Evolutionary conservation across 2,888 invertebrate species (phyloP), one percentile per base, ranked within the genome.

Genomic region (Willowsia nigromaculata): DNA sequence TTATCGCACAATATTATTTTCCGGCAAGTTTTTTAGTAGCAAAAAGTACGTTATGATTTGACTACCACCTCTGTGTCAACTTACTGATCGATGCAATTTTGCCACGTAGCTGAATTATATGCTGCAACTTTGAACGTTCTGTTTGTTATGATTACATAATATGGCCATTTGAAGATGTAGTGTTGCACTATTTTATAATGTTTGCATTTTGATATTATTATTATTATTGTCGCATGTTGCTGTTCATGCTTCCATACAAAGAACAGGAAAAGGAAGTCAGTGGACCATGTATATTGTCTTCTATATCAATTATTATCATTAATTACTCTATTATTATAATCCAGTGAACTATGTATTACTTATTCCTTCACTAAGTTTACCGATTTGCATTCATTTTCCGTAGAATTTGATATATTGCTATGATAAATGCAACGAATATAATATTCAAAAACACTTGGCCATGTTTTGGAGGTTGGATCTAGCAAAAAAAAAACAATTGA

Each of bases 261-360:
- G 81, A 85, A 90, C 86, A 82, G 86, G 87, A 87, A 89, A 90
- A 90, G 91, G 92, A 92, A 92, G 92, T 92, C 92, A 91, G 85
- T 92, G 92, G 92, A 92, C 92, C 92, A 91, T 88, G 43, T 76
- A 82, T 82, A 82, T 82, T 81, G 59, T 81, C 59, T 37, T 59
- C 62, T 62, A 30, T 43, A 65, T 30, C 62, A n/a, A 62, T n/a
- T 82, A 65, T 80, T 37, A 80, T 82, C 27, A 65, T 27, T 82
- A 27, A 82, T 82, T 82, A 43, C 82, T 33, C 15, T 82, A 18
- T 47, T 47, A 27, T 56, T 50, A 80, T 22, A 59, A 81, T 84
- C 65, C 68, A 84, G 53, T 84, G 71, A 71, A 84, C 56, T 65
- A 82, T 65, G 82, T 82, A 82, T 65, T 47, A 65, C 62, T 74